Evolutionary conservation across 2,888 invertebrate species (phyloP).

Genomic region (Orthonevra nobilis): DNA sequence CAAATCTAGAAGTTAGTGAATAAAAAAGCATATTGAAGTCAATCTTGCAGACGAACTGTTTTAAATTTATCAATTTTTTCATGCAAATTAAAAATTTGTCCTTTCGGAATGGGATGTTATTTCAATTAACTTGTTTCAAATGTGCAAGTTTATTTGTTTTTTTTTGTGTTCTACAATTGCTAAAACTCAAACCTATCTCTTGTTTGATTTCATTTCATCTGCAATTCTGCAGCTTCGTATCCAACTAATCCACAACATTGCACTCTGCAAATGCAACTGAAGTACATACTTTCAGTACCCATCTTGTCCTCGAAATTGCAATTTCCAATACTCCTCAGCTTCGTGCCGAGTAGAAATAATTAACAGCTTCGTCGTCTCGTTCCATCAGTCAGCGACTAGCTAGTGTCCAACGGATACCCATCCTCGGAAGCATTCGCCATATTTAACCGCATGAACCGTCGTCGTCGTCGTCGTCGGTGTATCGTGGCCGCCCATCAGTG

Average conservation of each 20-base stretch:
- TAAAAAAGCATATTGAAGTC: too few relatives aligned
- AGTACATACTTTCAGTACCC: too few relatives aligned
- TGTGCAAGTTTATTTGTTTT: too few relatives aligned
- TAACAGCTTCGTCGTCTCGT: conserved; percentile 61
- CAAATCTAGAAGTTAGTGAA: too few relatives aligned
- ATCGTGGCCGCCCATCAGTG: conserved; percentile 47
- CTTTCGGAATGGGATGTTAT: too few relatives aligned
- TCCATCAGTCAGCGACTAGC: background rate
- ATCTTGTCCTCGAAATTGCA: conserved; percentile 57
- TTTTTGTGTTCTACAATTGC: too few relatives aligned
- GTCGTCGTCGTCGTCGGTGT: background rate
- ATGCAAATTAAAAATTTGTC: too few relatives aligned
- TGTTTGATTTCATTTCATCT: background rate
- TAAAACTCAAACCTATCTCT: background rate
- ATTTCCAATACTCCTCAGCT: conserved; percentile 46
- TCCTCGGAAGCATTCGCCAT: conserved; percentile 51
- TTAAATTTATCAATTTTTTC: too few relatives aligned
- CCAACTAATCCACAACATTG: conserved; percentile 22
- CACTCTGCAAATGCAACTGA: conserved; percentile 57
- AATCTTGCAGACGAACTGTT: too few relatives aligned
- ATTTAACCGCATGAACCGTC: conserved; percentile 63
- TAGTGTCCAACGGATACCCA: conserved; percentile 15
- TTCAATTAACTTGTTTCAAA: too few relatives aligned
- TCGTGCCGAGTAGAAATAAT: conserved; percentile 61
- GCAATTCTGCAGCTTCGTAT: too few relatives aligned